A percentile compares a stretch with the other conserved stretches of the same genome.
Evolutionary conservation across 2,797 vertebrate genomes (phyloP).

Genomic region (Lacerta viridis): DNA sequence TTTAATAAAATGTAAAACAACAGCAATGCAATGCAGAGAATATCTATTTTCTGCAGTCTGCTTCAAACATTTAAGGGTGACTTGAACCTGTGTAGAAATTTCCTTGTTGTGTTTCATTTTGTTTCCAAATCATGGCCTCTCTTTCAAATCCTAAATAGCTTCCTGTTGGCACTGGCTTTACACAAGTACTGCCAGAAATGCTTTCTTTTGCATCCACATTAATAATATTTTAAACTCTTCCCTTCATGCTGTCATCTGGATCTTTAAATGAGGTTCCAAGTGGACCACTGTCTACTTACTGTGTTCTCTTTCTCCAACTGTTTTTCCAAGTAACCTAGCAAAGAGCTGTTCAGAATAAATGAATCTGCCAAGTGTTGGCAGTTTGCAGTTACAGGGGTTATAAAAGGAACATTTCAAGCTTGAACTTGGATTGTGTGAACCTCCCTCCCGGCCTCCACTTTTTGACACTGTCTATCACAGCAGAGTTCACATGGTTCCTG

Average conservation of each 20-base stretch:
- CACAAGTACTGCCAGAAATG: background rate
- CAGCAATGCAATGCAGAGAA: no score
- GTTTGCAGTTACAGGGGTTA: background rate
- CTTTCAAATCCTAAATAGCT: background rate
- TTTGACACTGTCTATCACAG: background rate
- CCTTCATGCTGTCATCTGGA: background rate
- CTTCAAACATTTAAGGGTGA: background rate
- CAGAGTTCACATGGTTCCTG: background rate
- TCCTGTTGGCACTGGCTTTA: background rate
- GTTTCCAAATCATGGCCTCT: background rate
- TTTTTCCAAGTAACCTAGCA: conserved; percentile 27
- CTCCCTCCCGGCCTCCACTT: conserved; percentile 4
- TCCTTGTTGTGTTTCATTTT: background rate
- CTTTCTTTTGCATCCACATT: background rate
- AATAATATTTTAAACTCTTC: background rate
- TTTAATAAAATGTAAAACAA: background rate
- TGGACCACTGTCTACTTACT: background rate
- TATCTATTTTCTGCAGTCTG: background rate
- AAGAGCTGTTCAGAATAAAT: conserved; percentile 8
- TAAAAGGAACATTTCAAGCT: background rate
- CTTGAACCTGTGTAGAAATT: background rate
- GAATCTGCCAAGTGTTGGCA: background rate
- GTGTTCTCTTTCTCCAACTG: background rate
- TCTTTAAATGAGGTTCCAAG: conserved; percentile 19
- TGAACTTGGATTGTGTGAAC: conserved; percentile 9